Percentiles rank a stretch among this genome's conserved stretches.
These are phyloP conservation scores for Sinonovacula constricta DNA, from an alignment of 1,140 invertebrate genomes.

Conservation along the genomic window DNA sequence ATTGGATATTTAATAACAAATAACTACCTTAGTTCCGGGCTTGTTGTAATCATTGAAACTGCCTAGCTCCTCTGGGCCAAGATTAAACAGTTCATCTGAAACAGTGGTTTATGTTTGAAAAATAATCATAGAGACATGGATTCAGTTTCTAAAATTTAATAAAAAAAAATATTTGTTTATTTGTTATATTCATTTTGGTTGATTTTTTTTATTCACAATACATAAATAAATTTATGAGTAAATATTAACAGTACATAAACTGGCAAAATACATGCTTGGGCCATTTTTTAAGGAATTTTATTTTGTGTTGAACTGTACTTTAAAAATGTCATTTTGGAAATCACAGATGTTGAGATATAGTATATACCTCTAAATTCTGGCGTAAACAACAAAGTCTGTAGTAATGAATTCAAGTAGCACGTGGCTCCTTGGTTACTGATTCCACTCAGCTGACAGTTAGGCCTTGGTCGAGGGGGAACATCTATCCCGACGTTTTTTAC, in stretches of 20 bases:
- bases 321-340: too few species aligned
- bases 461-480: constrained; percentile 61
- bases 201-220: background rate
- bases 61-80: constrained; percentile 69
- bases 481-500: constrained; percentile 9
- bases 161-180: background rate
- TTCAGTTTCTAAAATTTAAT: background rate
- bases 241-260: too few species aligned
- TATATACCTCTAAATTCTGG: constrained; percentile 79
- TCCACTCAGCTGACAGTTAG: constrained; percentile 70
- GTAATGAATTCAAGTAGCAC: constrained; percentile 77
- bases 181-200: background rate
- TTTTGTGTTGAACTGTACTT: too few species aligned
- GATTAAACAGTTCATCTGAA: constrained; percentile 70
- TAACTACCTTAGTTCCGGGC: constrained; percentile 59
- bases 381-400: constrained; percentile 76
- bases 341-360: too few species aligned
- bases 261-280: too few species aligned
- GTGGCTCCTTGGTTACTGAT: constrained; percentile 78
- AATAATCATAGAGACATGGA: background rate
- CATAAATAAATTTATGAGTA: background rate
- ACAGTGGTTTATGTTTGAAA: constrained; percentile 2
- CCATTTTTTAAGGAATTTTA: too few species aligned
- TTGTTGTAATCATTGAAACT: constrained; percentile 60
- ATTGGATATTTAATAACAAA: background rate